These are phyloP conservation scores for Apodemus speciosus DNA, from an alignment of 2,113 vertebrate species.

Conservation along the genomic window DNA sequence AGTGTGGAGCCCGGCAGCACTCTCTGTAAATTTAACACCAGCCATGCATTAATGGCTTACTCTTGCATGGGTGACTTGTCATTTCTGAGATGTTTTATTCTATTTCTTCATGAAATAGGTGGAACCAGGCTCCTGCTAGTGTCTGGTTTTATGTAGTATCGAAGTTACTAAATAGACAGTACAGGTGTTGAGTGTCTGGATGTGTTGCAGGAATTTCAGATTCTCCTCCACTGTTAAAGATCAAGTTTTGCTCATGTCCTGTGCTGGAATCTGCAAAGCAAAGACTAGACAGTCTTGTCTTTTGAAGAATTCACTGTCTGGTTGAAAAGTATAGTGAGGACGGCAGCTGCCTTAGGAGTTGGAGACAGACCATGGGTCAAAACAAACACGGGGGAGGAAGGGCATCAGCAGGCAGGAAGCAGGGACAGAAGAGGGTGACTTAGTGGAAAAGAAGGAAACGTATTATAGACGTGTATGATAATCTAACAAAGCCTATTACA, in stretches of 20 bases:
- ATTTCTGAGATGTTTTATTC: neutral
- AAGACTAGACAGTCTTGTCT: neutral
- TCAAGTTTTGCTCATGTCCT: neutral
- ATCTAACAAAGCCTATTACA: neutral
- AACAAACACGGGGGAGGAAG: neutral
- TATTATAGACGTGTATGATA: neutral
- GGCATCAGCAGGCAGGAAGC: accelerated
- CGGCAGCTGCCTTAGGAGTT: neutral
- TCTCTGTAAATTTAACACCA: neutral
- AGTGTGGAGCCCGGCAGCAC: neutral
- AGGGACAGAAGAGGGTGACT: neutral
- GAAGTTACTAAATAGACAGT: constrained; percentile 1
- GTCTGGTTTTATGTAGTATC: neutral
- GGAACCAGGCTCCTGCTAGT: neutral
- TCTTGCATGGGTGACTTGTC: neutral
- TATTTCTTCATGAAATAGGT: constrained; percentile 9
- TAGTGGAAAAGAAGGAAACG: neutral
- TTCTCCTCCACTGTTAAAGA: neutral
- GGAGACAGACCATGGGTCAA: neutral
- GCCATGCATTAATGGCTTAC: neutral
- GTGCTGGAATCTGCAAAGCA: constrained; percentile 13
- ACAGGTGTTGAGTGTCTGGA: neutral
- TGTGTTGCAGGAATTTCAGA: neutral
- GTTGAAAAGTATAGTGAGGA: neutral
- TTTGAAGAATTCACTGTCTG: neutral